These are phyloP conservation scores for Drosophila leonis DNA, from an alignment of 2,888 invertebrate species.

Conservation along the genomic window DNA sequence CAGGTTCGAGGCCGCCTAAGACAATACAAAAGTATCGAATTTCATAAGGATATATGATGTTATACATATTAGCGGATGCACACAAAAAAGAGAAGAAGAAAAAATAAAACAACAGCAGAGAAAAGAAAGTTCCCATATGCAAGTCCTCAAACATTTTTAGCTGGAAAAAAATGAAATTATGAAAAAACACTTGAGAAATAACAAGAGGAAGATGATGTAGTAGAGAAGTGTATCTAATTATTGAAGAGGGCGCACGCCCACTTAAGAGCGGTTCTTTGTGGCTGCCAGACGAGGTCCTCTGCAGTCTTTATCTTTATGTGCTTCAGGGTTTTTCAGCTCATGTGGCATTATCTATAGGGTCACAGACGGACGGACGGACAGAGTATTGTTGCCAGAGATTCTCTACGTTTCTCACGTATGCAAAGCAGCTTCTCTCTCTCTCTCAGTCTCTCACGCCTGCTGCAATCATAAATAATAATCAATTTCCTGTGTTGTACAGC, in stretches of 20 bases:
- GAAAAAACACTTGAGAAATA: slow-evolving; percentile 64
- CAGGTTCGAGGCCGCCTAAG: slow-evolving; percentile 44
- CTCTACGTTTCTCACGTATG: slow-evolving; percentile 57
- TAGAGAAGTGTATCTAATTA: slow-evolving; percentile 66
- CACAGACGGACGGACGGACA: slow-evolving; percentile 14
- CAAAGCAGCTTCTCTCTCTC: slow-evolving; percentile 25
- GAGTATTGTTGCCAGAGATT: slow-evolving; percentile 21
- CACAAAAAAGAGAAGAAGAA: slow-evolving; percentile 1
- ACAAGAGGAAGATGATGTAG: slow-evolving; percentile 4
- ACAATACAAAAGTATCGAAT: slow-evolving; percentile 67
- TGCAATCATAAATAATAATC: slow-evolving; percentile 81
- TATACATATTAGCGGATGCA: slow-evolving; percentile 39
- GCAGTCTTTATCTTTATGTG: slow-evolving; percentile 14
- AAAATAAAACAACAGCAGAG: background rate
- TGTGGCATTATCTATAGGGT: slow-evolving; percentile 51
- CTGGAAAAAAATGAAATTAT: slow-evolving; percentile 39
- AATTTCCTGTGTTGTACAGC: slow-evolving; percentile 66
- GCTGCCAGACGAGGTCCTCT: slow-evolving; percentile 19
- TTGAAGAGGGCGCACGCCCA: slow-evolving; percentile 64
- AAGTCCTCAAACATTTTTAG: slow-evolving; percentile 54
- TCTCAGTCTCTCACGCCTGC: slow-evolving; percentile 3
- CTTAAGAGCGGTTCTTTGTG: slow-evolving; percentile 62
- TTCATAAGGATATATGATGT: slow-evolving; percentile 68
- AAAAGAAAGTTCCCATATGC: slow-evolving; percentile 63
- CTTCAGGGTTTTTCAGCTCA: slow-evolving; percentile 22